A percentile compares a stretch with the other conserved stretches of the same genome.
Conservation (phyloP, 2,888 invertebrate species). For the Amiota mariae region DNA sequence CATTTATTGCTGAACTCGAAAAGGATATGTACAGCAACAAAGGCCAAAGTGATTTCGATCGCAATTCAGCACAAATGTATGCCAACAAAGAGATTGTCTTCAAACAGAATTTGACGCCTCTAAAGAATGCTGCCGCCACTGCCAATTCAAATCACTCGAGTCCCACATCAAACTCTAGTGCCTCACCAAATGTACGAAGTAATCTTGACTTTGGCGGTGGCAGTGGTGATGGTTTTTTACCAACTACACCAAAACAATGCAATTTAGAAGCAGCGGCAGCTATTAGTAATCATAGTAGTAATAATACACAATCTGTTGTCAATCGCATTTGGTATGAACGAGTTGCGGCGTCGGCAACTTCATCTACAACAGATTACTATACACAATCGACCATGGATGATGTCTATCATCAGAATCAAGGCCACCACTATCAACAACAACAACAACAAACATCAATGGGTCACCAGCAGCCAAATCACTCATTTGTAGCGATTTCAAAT, state of each 20-base stretch:
- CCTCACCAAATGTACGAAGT: slow-evolving; percentile 56
- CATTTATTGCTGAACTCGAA: slow-evolving; percentile 80
- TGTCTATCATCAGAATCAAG: slow-evolving; percentile 65
- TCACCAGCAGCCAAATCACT: slow-evolving; percentile 65
- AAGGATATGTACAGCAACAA: slow-evolving; percentile 75
- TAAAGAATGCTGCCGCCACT: slow-evolving; percentile 51
- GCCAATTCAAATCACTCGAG: slow-evolving; percentile 54
- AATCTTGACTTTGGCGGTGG: slow-evolving; percentile 45
- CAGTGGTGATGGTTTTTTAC: background rate
- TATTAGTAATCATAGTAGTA: slow-evolving; percentile 26
- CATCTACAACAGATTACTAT: slow-evolving; percentile 60
- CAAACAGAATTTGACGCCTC: slow-evolving; percentile 70
- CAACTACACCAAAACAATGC: slow-evolving; percentile 62
- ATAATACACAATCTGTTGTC: slow-evolving; percentile 70
- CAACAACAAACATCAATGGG: background rate
- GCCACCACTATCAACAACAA: slow-evolving; percentile 8
- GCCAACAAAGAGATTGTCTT: slow-evolving; percentile 67
- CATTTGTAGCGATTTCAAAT: slow-evolving; percentile 72
- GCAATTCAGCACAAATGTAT: slow-evolving; percentile 70
- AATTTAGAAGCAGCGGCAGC: slow-evolving; percentile 59
- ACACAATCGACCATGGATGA: slow-evolving; percentile 62
- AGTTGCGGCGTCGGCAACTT: slow-evolving; percentile 44
- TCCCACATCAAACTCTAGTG: slow-evolving; percentile 54
- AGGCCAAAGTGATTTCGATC: slow-evolving; percentile 70
- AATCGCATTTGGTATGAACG: slow-evolving; percentile 76